Base-by-base conservation (phyloP, 2,113 vertebrate genomes). In the Bufo bufo region DNA sequence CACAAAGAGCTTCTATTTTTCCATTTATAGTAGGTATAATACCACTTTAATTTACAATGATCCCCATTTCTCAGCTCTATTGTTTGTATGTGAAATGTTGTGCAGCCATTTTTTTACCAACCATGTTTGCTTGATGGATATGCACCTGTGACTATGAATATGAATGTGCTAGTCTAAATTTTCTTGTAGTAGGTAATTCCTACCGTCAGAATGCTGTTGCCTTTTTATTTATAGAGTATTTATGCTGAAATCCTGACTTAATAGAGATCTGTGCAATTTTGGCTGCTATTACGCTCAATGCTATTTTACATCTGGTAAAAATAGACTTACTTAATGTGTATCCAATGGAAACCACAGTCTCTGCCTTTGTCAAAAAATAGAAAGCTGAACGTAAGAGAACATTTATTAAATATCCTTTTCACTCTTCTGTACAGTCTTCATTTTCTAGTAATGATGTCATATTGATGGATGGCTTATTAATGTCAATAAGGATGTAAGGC, bases 241-340 rank as follows among this genome's bases (percentile, higher is more conserved):
- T 81, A 16, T 59, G 78, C 33, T 59, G 12, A 69, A 23, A 69
- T 84, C 71, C 20, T 45, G 6, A 69, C 45, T 33, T 59, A 69
- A 83, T 17, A 10, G 17, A 63, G 59, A 49, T 19, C 17, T n/a
- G 43, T 49, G n/a, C 50, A 11, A 69, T 54, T 83, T 63, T 54
- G 13, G 8, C 49, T 54, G n/a, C 49, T 84, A 33, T 84, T 54
- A 52, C 14, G 17, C 33, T 81, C 54, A 61, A 61, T 59, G 78
- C 33, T 59, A 61, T 58, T 58, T 80, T 59, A 81, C 58, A 61
- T 43, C 33, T 61, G 78, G 43, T 81, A 81, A 81, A 81, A 81
- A 81, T 81, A 81, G 78, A 61, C 14, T 59, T 61, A 61, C 56
- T 81, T 61, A 61, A 45, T 61, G 8, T 61, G 56, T 16, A 80